Evolutionary conservation across 2,797 vertebrate genomes (phyloP).

Genomic region (Melanotaenia pygmaea): DNA sequence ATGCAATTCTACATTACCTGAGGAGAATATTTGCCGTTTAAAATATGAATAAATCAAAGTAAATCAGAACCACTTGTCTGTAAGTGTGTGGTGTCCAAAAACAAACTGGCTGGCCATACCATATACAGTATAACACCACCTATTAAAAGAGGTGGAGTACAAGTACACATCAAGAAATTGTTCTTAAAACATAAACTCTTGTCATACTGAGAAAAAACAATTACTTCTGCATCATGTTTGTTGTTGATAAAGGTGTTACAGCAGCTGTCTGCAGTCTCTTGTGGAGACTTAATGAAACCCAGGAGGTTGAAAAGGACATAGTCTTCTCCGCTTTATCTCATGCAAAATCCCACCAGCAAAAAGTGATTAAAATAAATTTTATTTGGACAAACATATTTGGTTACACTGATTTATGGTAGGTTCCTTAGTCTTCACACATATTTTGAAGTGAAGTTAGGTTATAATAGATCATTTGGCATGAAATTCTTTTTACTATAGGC

Average conservation of each 20-base stretch:
- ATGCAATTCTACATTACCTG: not conserved
- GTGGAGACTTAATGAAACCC: not conserved
- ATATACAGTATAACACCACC: not conserved
- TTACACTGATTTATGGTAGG: conserved; percentile 36
- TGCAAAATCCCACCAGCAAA: not conserved
- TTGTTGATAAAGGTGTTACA: not conserved
- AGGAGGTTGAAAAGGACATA: too few species aligned
- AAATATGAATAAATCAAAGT: not conserved
- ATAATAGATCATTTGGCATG: conserved; percentile 67
- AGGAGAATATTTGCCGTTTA: not conserved
- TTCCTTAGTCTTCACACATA: conserved; percentile 27
- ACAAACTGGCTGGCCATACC: not conserved
- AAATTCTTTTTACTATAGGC: conserved; percentile 60
- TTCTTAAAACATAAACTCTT: not conserved
- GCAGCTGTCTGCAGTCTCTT: not conserved
- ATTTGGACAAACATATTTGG: conserved; percentile 66
- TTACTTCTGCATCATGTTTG: not conserved
- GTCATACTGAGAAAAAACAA: not conserved
- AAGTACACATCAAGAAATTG: not conserved
- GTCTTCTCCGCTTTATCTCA: not conserved
- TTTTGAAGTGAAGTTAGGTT: conserved; percentile 20
- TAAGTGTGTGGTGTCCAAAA: not conserved
- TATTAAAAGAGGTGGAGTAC: not conserved
- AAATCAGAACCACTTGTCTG: too few species aligned
- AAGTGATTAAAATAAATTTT: conserved; percentile 74